Percentiles rank a stretch among this genome's conserved stretches.
Conservation (phyloP, 2,113 vertebrate genomes). For the Corvus cornix region DNA sequence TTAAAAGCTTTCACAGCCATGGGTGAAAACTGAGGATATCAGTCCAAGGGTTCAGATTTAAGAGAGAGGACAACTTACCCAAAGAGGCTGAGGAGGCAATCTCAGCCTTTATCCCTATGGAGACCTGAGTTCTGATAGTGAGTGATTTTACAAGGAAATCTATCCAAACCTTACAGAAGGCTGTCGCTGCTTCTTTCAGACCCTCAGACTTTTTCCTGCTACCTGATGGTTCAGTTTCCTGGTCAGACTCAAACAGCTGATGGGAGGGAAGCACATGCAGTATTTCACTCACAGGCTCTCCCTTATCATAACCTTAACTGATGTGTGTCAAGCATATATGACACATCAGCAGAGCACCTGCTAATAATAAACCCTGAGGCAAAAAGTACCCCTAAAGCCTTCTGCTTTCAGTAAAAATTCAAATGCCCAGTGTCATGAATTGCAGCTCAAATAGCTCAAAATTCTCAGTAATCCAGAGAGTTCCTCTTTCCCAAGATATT, state of each 20-base stretch:
- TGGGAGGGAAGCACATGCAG: neutral
- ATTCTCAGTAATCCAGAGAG: neutral
- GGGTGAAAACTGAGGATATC: neutral
- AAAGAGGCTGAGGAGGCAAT: neutral
- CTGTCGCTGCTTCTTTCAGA: neutral
- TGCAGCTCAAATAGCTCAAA: neutral
- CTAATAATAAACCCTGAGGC: neutral
- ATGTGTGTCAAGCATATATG: neutral
- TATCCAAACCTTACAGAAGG: neutral
- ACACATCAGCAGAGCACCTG: neutral
- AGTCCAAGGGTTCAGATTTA: neutral
- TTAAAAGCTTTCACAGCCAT: neutral
- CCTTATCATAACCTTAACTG: neutral
- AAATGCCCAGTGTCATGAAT: neutral
- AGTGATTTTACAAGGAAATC: neutral
- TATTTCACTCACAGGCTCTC: neutral
- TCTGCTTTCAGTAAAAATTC: neutral
- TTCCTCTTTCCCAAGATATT: neutral
- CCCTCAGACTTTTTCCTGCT: neutral
- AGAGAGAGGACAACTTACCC: neutral
- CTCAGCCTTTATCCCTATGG: neutral
- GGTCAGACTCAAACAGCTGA: neutral
- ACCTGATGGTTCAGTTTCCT: neutral
- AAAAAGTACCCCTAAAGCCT: neutral
- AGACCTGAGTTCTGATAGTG: neutral